Percentiles rank a stretch among this genome's conserved stretches.
Conservation (phyloP, 2,113 vertebrate species). For the Eptesicus fuscus region DNA sequence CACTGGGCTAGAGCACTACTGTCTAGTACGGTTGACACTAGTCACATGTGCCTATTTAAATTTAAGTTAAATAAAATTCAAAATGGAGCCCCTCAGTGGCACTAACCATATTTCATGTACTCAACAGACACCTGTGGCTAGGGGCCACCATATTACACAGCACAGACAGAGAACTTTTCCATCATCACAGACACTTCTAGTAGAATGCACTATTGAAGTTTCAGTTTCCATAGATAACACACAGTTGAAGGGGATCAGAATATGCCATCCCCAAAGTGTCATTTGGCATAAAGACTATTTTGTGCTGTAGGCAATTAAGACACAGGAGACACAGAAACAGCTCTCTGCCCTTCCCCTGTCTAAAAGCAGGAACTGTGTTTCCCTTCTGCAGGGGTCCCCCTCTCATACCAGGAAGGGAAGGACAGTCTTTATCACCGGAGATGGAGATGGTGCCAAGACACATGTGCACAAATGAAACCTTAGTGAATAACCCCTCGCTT, state of each 20-base stretch:
- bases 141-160: neutral
- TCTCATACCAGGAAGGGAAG: neutral
- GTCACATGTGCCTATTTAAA: neutral
- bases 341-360: neutral
- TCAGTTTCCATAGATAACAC: neutral
- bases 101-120: neutral
- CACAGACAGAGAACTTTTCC: neutral
- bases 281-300: neutral
- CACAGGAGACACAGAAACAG: neutral
- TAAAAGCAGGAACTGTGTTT: neutral
- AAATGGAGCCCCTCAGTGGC: neutral
- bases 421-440: neutral
- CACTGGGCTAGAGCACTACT: too few relatives aligned
- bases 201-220: neutral
- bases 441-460: neutral
- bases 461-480: neutral
- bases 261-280: neutral
- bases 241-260: neutral
- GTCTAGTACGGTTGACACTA: fast-evolving
- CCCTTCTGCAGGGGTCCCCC: neutral
- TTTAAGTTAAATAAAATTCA: neutral
- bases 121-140: too few relatives aligned
- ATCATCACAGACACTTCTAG: neutral
- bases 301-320: neutral
- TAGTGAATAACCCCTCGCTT: neutral